A percentile compares a stretch with the other conserved stretches of the same genome.
phyloP scores from a whole-genome alignment of 2,797 vertebrate species.

The Simalia tracyae region DNA sequence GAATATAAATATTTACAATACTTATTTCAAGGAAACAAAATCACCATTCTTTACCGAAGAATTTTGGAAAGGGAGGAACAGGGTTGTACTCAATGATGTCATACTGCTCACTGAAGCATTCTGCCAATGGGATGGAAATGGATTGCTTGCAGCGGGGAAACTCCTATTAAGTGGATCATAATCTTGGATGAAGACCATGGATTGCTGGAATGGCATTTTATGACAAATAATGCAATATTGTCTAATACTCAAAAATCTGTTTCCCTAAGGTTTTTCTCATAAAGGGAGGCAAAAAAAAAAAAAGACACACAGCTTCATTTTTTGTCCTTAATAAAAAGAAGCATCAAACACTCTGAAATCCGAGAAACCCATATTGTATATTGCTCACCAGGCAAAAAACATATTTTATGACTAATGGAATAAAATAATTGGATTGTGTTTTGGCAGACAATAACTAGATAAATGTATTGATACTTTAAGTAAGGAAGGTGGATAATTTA shows the following conservation, averaged over 20 bases:
- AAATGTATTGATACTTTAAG: neutral
- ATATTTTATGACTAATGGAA: neutral
- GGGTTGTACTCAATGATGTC: neutral
- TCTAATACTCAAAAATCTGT: neutral
- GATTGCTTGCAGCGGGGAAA: neutral
- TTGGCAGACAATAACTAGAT: neutral
- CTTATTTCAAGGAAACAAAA: neutral
- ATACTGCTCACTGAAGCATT: neutral
- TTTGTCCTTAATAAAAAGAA: neutral
- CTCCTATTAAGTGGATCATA: neutral
- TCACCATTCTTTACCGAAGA: constrained; percentile 9
- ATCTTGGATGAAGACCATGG: neutral
- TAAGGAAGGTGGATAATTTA: neutral
- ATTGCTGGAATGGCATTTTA: neutral
- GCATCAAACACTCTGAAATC: neutral
- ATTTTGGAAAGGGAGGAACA: neutral
- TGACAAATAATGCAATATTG: neutral
- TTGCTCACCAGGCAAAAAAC: neutral
- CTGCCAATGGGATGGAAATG: neutral
- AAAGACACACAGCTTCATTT: neutral
- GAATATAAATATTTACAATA: constrained; percentile 1
- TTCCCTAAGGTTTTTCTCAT: constrained; percentile 13
- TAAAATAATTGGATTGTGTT: neutral
- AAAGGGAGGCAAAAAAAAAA: neutral
- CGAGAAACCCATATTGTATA: neutral